These are phyloP conservation scores for Saccopteryx bilineata DNA, from an alignment of 2,113 vertebrate genomes.

Conservation along the genomic window DNA sequence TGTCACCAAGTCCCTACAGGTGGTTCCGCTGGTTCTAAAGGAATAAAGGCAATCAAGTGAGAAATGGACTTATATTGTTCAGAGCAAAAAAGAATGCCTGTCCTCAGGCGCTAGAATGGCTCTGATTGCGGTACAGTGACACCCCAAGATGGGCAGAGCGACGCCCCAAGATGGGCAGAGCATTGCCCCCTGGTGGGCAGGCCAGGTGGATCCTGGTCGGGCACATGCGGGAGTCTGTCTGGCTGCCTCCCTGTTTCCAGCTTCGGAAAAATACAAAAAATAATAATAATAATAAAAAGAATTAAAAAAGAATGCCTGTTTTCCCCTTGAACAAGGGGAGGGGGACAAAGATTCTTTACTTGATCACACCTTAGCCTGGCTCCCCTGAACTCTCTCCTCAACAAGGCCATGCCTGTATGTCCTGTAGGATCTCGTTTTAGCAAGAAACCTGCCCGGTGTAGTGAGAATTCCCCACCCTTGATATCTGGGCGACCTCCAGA, in stretches of 20 bases:
- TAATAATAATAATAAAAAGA: too few species aligned
- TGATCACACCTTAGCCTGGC: not conserved
- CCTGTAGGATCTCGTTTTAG: not conserved
- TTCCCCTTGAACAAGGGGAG: not conserved
- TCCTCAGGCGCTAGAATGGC: not conserved
- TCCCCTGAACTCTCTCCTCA: not conserved
- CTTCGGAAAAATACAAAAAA: too few species aligned
- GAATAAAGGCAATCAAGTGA: constrained; percentile 3
- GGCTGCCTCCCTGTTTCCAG: too few species aligned
- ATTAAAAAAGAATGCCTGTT: not conserved
- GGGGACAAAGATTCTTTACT: not conserved
- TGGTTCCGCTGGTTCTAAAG: not conserved
- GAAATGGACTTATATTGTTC: not conserved
- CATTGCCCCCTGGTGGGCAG: too few species aligned
- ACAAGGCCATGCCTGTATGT: not conserved
- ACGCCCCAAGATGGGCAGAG: too few species aligned
- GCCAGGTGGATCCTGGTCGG: too few species aligned
- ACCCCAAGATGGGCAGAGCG: too few species aligned
- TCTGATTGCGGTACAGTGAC: too few species aligned
- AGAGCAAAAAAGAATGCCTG: not conserved
- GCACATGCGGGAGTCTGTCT: too few species aligned
- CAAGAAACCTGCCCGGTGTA: not conserved
- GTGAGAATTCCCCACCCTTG: not conserved
- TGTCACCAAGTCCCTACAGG: not conserved
- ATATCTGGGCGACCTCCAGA: not conserved